These are phyloP conservation scores for Chouioia cunea DNA, from an alignment of 2,888 invertebrate genomes.

Conservation along the genomic window DNA sequence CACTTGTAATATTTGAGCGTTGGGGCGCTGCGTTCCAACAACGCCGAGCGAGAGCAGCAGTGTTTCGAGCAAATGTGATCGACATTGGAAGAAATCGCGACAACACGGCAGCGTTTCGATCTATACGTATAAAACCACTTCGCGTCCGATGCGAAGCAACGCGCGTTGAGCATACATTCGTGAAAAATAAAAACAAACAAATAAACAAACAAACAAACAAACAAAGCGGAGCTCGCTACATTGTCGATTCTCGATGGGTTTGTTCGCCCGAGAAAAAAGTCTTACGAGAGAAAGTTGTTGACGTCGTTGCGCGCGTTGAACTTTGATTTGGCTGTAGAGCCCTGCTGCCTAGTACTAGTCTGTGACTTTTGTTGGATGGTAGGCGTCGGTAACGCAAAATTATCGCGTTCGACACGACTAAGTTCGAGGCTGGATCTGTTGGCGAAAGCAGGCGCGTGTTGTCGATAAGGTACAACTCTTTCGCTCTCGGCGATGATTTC, in stretches of 20 bases:
- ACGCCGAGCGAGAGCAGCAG: too few relatives aligned
- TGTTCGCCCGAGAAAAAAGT: not conserved
- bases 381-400: not conserved
- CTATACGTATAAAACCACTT: too few relatives aligned
- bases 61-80: too few relatives aligned
- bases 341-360: constrained; percentile 23
- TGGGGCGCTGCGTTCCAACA: too few relatives aligned
- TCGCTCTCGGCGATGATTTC: constrained; percentile 47
- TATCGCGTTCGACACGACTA: constrained; percentile 29
- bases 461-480: constrained; percentile 16
- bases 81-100: constrained; percentile 42
- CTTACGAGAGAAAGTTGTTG: constrained; percentile 41
- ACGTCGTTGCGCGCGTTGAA: constrained; percentile 19
- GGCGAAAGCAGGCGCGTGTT: constrained; percentile 9
- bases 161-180: too few relatives aligned
- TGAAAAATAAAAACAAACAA: too few relatives aligned
- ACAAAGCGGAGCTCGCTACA: too few relatives aligned
- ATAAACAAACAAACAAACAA: too few relatives aligned
- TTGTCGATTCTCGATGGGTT: too few relatives aligned
- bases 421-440: constrained; percentile 38
- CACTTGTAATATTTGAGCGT: too few relatives aligned
- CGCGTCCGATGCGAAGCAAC: too few relatives aligned
- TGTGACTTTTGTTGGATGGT: constrained; percentile 3
- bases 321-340: constrained; percentile 16
- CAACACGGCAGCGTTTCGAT: constrained; percentile 24